Evolutionary conservation across 2,113 vertebrate species (phyloP), one percentile per base, ranked within the genome.

Genomic region (Indicator maculatus): DNA sequence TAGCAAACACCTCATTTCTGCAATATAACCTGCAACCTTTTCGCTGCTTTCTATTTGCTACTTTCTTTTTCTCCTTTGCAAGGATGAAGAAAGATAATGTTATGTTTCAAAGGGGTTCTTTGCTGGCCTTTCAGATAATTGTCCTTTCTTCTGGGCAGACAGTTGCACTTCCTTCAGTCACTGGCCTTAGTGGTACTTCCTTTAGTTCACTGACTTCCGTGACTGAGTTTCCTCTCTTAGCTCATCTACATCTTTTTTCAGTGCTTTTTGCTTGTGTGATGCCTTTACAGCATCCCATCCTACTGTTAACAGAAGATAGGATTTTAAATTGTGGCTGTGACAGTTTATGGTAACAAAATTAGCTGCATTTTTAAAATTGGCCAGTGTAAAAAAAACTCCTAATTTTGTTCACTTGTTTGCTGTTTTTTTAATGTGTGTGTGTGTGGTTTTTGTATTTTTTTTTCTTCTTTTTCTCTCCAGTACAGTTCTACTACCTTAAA

Each of bases 21-120:
- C 18, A 24, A 53, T 59, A 47, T 71, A 64, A 52, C 61, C 9
- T 71, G 33, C 23, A 59, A 1, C 9, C 12, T 4, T 92, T 65
- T 84, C 12, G 28, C 21, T 75, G 31, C 8, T 36, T 89, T 90
- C 73, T 50, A 24, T 55, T 88, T 74, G 21, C 28, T 23, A 18
- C 59, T 64, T 44, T 38, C 53, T 45, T 79, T 67, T 71, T 17
- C 15, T 41, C 4, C 15, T 56, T 60, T 4, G 1, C 16, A 14
- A 52, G 17, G 33, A 38, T 53, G 45, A 69, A 59, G 4, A 5
- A 69, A 59, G 5, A 4, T 39, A 73, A 28, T 72, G 6, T 44
- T 0, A 0, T 59, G 3, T 77, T 80, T 83, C 19, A 36, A 71
- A 16, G 5, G 5, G 71, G 9, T 0, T 74, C 83, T 79, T 78